Evolutionary conservation across 1,140 invertebrate species (phyloP).

Genomic region (Diachasmimorpha longicaudata): DNA sequence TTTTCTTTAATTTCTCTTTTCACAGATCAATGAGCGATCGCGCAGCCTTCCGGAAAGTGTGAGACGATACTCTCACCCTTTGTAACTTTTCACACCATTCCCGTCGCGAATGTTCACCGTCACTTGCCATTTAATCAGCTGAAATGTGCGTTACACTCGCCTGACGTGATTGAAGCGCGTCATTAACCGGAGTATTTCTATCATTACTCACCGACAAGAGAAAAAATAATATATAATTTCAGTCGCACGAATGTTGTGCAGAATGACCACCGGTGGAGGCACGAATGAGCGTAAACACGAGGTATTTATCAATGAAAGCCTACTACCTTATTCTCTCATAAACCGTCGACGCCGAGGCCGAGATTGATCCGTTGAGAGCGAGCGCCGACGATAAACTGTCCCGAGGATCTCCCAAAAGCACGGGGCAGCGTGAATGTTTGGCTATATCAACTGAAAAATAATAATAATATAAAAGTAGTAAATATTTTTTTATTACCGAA

Average conservation of each 20-base stretch:
- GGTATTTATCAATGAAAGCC: background rate
- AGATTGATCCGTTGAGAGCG: background rate
- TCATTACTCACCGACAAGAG: background rate
- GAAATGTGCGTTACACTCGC: background rate
- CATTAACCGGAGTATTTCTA: background rate
- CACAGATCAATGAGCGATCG: background rate
- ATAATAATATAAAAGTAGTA: too few relatives aligned
- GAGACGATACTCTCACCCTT: background rate
- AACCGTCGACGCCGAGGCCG: background rate
- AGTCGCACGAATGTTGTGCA: background rate
- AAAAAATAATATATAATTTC: background rate
- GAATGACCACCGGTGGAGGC: background rate
- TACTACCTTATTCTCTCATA: background rate
- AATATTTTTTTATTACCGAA: too few relatives aligned
- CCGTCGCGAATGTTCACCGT: background rate
- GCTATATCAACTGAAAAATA: background rate
- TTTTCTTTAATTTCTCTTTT: background rate
- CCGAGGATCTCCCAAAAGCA: background rate
- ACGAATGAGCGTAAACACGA: background rate
- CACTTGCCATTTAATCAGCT: background rate
- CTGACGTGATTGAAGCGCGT: background rate
- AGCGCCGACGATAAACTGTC: slow-evolving; percentile 9
- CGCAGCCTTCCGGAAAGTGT: background rate
- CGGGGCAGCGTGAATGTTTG: background rate
- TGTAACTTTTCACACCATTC: background rate